Base-by-base conservation (phyloP, 2,888 invertebrate genomes). In the Melolontha melolontha region DNA sequence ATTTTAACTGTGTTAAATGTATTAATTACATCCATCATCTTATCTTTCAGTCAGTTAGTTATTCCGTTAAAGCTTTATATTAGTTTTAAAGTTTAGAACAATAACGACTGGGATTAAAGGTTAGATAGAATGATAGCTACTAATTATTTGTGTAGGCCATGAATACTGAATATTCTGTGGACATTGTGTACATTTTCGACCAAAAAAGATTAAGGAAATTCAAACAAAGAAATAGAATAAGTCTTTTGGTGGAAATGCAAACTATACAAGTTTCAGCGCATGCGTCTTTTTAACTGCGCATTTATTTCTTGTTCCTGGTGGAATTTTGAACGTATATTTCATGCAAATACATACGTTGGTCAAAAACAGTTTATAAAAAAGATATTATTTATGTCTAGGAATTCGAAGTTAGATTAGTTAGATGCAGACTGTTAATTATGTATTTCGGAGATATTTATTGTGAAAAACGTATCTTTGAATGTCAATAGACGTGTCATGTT, bases 231-330 rank as follows among this genome's bases (percentile, higher is more conserved):
- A 34, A 10, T 34, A 34, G 2, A 34, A 10, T 12, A 27, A 51
- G 11, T 27, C 12, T 51, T 12, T 27, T 51, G 34, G 51, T 51
- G 51, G 51, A 51, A 51, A 29, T 44, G 11, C n/a, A 8, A n/a
- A 8, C 12, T 7, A 11, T 51, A 1, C 29, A 34, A 4, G 2
- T 12, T n/a, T 8, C 6, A 2, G 12, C 27, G 51, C 51, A 51
- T 51, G 51, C 51, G 51, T 5, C 11, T 12, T 12, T 6, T 51
- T 51, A 29, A 51, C 51, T 51, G 51, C 51, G 51, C 51, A 29
- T 29, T 51, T 27, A 29, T 29, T 12, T 29, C 1, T 29, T 34
- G 34, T 34, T 34, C 34, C 22, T 27, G 29, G 11, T 6, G n/a
- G 6, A 29, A 29, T 51, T 51, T 51, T 51, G 29, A 51, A 51